Percentiles rank a stretch among this genome's conserved stretches.
Evolutionary conservation across 2,888 invertebrate species (phyloP).

Genomic region (Drosophila macrospina): DNA sequence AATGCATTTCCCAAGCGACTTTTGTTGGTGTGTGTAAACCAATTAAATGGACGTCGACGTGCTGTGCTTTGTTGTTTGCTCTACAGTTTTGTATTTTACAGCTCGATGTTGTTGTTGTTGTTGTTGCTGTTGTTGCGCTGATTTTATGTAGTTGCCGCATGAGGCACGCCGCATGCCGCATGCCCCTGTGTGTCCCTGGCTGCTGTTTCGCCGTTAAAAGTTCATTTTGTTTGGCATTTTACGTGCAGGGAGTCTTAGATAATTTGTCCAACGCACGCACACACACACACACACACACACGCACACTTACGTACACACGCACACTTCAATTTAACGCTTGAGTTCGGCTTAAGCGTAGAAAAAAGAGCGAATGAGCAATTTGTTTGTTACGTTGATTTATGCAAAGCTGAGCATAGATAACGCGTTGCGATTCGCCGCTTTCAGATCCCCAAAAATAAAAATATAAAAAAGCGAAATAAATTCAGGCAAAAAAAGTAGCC

Average conservation of each 20-base stretch:
- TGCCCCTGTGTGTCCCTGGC: conserved; percentile 15
- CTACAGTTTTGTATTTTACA: conserved; percentile 61
- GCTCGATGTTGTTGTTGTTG: conserved; percentile 23
- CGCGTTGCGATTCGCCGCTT: conserved; percentile 61
- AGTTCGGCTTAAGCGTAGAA: conserved; percentile 57
- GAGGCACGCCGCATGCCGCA: conserved; percentile 25
- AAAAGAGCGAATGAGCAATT: conserved; percentile 26
- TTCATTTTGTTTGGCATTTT: conserved; percentile 68
- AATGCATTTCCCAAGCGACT: conserved; percentile 31
- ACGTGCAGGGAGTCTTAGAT: conserved; percentile 55
- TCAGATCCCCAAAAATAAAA: conserved; percentile 16
- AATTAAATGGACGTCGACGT: conserved; percentile 70
- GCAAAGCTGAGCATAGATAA: conserved; percentile 72
- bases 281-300: conserved; percentile 4
- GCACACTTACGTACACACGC: conserved; percentile 4
- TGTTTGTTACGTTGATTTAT: conserved; percentile 69
- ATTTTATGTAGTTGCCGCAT: conserved; percentile 35
- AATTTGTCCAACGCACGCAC: conserved; percentile 57
- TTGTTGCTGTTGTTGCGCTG: conserved; percentile 25
- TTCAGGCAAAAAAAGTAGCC: background rate
- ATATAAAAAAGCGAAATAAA: too few relatives aligned
- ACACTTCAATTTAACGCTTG: conserved; percentile 75
- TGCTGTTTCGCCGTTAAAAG: conserved; percentile 41
- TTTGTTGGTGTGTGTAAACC: conserved; percentile 55
- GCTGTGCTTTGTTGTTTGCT: conserved; percentile 59